phyloP scores from a whole-genome alignment of 2,797 vertebrate genomes.

The Harpagifer antarcticus region DNA sequence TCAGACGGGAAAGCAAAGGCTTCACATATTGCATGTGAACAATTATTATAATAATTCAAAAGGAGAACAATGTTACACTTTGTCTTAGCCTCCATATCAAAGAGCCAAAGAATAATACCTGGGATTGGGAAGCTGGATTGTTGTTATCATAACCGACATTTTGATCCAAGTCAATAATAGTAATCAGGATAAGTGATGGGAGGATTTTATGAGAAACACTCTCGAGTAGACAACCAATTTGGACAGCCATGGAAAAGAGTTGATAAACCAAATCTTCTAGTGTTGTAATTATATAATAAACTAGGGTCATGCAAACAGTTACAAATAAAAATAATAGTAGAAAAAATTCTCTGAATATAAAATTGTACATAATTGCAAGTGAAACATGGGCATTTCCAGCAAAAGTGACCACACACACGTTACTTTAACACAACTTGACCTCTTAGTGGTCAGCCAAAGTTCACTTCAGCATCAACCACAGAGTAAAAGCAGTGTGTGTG shows the following conservation, averaged over 20 bases:
- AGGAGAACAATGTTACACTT: constrained; percentile 48
- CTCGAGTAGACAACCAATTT: constrained; percentile 80
- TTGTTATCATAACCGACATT: constrained; percentile 65
- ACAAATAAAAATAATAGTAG: constrained; percentile 4
- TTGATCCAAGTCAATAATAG: constrained; percentile 77
- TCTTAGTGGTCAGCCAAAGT: constrained; percentile 61
- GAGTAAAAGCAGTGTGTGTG: constrained; percentile 47
- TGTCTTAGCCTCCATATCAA: constrained; percentile 38
- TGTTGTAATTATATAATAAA: constrained; percentile 22
- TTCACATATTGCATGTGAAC: constrained; percentile 41
- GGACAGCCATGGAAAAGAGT: constrained; percentile 69
- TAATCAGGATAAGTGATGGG: constrained; percentile 63
- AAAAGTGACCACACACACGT: constrained; percentile 33
- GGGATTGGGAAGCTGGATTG: constrained; percentile 31
- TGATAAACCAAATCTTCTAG: constrained; percentile 28
- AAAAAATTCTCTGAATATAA: constrained; percentile 7
- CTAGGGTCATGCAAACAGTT: constrained; percentile 9
- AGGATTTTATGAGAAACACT: constrained; percentile 72
- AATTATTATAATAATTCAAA: constrained; percentile 27
- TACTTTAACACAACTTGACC: constrained; percentile 53
- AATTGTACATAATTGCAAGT: constrained; percentile 38
- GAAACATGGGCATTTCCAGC: constrained; percentile 34
- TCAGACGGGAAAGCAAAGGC: constrained; percentile 29
- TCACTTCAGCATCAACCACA: constrained; percentile 55
- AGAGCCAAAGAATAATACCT: constrained; percentile 42